A percentile compares a stretch with the other conserved stretches of the same genome.
These are phyloP conservation scores for Psilopsiagon aymara DNA, from an alignment of 2,113 vertebrate genomes.

Conservation along the genomic window DNA sequence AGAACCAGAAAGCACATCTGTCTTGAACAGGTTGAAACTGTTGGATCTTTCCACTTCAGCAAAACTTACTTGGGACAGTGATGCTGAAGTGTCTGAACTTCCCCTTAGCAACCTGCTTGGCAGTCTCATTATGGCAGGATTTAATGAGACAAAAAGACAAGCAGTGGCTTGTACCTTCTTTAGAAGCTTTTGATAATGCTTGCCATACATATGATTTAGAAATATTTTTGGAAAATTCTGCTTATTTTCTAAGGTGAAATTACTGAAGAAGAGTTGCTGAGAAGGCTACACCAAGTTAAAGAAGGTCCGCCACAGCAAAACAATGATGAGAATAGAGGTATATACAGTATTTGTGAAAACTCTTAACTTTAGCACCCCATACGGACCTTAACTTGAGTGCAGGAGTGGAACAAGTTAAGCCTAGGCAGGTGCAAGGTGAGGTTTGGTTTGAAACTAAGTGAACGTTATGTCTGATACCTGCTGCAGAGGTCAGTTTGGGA, in stretches of 20 bases:
- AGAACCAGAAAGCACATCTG: not conserved
- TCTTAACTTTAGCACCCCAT: constrained; percentile 59
- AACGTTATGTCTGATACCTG: not conserved
- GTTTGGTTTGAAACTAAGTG: constrained; percentile 36
- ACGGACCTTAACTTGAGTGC: constrained; percentile 67
- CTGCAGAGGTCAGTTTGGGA: constrained; percentile 46
- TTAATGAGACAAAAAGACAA: not conserved
- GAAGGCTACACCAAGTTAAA: constrained; percentile 95
- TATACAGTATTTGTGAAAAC: constrained; percentile 61
- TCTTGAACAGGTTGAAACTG: not conserved
- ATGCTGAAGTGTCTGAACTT: not conserved
- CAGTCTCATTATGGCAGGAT: constrained; percentile 6
- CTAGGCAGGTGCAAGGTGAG: constrained; percentile 65
- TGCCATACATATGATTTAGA: constrained; percentile 63
- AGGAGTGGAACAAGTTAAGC: constrained; percentile 62
- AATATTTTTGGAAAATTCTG: constrained; percentile 70
- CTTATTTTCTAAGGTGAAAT: constrained; percentile 88
- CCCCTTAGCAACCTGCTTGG: not conserved
- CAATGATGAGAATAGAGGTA: constrained; percentile 87
- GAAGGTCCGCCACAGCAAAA: constrained; percentile 88
- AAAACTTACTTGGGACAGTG: not conserved
- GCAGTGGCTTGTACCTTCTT: constrained; percentile 45
- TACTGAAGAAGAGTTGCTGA: constrained; percentile 94
- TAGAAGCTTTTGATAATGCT: constrained; percentile 51
- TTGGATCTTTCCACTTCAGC: constrained; percentile 4